Base-by-base conservation (phyloP, 2,888 invertebrate genomes). In the Seira musarum region DNA sequence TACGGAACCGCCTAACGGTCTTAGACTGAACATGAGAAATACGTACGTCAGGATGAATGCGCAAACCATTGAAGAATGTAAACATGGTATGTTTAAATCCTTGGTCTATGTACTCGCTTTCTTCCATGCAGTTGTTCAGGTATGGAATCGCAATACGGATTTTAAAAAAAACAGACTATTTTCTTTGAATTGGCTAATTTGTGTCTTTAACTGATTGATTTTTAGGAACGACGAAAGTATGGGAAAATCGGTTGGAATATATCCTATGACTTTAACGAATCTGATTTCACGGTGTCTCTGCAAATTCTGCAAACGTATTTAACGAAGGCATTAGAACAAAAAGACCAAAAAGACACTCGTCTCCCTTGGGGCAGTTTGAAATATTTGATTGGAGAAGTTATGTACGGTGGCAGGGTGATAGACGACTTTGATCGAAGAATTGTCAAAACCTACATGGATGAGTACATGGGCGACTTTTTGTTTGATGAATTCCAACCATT, bases 171-270 rank as follows among this genome's bases (percentile, higher is more conserved):
- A 60, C 17, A 13, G n/a, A 30, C 30, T 30, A 2, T 5, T 30
- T 30, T 30, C 30, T 30, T 30, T 8, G 8, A 30, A n/a, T n/a
- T n/a, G n/a, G n/a, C n/a, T 30, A 30, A 8, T 30, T 30, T 30
- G 30, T 30, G 8, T 30, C 2, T 30, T 30, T 5, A 30, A 2
- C 30, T 30, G 8, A 30, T 30, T 30, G 30, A 30, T 5, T 30
- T n/a, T 30, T 89, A 95, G 93, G 97, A 97, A 89, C 92, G 97
- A 64, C 92, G 96, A 84, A 96, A 96, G 88, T 97, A 97, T 89
- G 96, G 95, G 87, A 97, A 97, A 90, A 94, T 97, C 76, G 97
- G 97, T 0, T 97, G 97, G 96, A 97, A 97, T 88, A 95, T 97
- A 84, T 91, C 92, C 71, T 97, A 97, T 89, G 97, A 97, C 89